Evolutionary conservation across 1,140 invertebrate species (phyloP), one percentile per base, ranked within the genome.

Genomic region (Drosophila pseudoobscura): DNA sequence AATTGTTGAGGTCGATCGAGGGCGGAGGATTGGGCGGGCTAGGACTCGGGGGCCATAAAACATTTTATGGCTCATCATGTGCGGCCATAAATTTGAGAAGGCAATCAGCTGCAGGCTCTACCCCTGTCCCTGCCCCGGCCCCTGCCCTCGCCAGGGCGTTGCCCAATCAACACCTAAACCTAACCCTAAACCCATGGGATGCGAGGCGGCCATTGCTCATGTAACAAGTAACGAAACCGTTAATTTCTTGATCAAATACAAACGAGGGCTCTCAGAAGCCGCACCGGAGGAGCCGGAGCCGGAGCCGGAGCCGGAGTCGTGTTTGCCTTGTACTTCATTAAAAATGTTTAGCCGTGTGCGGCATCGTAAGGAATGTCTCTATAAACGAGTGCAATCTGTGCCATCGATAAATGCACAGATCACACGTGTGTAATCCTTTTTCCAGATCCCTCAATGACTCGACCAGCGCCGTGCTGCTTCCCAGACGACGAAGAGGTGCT

Each of bases 51-150:
- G 57, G 61, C 60, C 63, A 87, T 87, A 87, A 87, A 88, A 87
- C 83, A 87, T 82, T 87, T 87, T 88, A 88, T 87, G 62, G 82
- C 82, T 87, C 82, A 87, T 87, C 78, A 87, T 88, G 83, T 82
- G 75, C 78, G 82, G 53, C 62, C 78, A 88, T 87, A 87, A 87
- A 87, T 87, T 78, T 88, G 46, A 72, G 78, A 82, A 87, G 70
- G 74, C 82, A 78, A 85, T 87, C 77, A 70, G 66, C 65, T 74
- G 35, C 63, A 53, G 39, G 35, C 24, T 53, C 49, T 15, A 45
- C 22, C 9, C 24, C 11, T 17, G 1, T 3, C 9, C 26, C 51
- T 22, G 6, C n/a, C 20, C 24, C 35, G 39, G 31, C 9, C 43
- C 35, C 53, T 41, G 54, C 44, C 56, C 73, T 58, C 63, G 29